A percentile compares a stretch with the other conserved stretches of the same genome.
Evolutionary conservation across 1,140 invertebrate species (phyloP).

Genomic region (Musca vetustissima): DNA sequence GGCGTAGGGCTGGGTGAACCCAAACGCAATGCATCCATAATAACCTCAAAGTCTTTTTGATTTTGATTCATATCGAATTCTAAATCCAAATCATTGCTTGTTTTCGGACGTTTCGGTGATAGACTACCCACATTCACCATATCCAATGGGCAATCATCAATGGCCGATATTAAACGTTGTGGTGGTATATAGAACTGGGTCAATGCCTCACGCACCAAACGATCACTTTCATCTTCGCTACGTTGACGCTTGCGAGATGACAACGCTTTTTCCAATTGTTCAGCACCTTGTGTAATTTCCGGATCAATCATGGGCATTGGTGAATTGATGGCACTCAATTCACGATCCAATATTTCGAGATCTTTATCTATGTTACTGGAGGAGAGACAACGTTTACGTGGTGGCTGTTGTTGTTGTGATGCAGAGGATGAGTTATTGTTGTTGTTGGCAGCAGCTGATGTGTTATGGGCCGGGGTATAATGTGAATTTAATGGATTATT

Average conservation of each 20-base stretch:
- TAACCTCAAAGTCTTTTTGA: conserved; percentile 57
- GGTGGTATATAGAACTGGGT: conserved; percentile 74
- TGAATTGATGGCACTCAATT: conserved; percentile 53
- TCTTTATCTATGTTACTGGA: conserved; percentile 49
- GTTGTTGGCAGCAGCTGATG: not conserved
- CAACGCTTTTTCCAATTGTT: conserved; percentile 51
- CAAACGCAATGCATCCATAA: conserved; percentile 55
- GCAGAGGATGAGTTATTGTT: not conserved
- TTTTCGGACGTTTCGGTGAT: conserved; percentile 27
- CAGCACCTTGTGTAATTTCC: conserved; percentile 52
- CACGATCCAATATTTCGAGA: conserved; percentile 52
- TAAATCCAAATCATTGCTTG: conserved; percentile 44
- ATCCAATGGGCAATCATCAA: conserved; percentile 60
- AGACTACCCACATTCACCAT: conserved; percentile 33
- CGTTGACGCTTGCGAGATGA: conserved; percentile 54
- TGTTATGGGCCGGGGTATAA: not conserved
- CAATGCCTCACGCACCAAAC: conserved; percentile 63
- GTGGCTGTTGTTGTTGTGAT: conserved; percentile 3
- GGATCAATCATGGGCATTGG: conserved; percentile 53
- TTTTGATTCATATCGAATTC: conserved; percentile 55
- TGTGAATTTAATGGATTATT: no score
- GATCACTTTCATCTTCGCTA: conserved; percentile 62
- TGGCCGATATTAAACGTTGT: conserved; percentile 67
- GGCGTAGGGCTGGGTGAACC: conserved; percentile 55
- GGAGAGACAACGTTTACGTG: conserved; percentile 31